Conservation (phyloP, 1,140 invertebrate species). For the Amphibalanus amphitrite region DNA sequence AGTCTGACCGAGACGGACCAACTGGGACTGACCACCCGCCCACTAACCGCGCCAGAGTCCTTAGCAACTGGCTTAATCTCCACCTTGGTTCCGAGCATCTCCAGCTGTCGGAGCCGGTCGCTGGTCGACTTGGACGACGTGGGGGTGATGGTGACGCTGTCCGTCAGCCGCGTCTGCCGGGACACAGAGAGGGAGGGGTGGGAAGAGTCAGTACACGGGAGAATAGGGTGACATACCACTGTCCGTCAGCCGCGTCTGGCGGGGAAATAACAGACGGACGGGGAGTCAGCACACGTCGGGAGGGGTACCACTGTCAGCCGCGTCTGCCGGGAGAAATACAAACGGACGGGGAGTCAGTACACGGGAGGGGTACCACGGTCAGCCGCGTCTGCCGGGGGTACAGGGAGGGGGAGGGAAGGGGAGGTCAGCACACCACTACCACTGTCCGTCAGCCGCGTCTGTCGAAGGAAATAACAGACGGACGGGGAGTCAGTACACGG, state of each 20-base stretch:
- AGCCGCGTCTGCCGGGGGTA: too few relatives aligned
- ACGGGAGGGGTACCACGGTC: too few relatives aligned
- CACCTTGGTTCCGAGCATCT: slow-evolving; percentile 1
- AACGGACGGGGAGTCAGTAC: neutral
- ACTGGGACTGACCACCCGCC: neutral
- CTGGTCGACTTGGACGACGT: neutral
- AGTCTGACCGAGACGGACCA: neutral
- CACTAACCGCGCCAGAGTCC: slow-evolving; percentile 1
- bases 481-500: neutral
- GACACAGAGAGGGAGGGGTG: neutral
- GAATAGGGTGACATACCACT: too few relatives aligned
- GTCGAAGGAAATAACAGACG: neutral
- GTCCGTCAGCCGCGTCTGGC: neutral
- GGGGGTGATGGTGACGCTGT: neutral
- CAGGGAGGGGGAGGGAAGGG: too few relatives aligned
- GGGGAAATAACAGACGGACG: neutral
- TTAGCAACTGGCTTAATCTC: neutral
- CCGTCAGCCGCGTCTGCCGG: neutral
- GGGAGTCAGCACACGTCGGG: neutral
- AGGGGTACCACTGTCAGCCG: too few relatives aligned
- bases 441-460: neutral
- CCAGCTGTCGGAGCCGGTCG: neutral
- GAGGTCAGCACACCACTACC: too few relatives aligned
- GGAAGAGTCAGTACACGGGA: neutral
- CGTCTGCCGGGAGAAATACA: neutral